phyloP scores from a whole-genome alignment of 2,888 invertebrate genomes.

The Atethmia centrago region DNA sequence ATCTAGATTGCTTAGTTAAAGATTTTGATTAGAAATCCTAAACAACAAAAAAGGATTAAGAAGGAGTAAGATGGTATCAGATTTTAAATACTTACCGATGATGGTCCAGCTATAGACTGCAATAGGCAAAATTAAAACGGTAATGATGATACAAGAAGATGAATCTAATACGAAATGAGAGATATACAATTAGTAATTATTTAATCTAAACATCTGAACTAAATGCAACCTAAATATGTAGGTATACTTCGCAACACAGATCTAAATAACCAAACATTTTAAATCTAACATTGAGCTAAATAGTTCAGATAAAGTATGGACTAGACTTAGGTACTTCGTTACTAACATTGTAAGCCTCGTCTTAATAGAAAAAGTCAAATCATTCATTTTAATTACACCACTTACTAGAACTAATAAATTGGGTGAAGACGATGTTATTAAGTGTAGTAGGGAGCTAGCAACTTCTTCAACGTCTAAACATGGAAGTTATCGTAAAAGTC shows the following conservation, averaged over 20 bases:
- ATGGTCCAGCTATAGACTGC: too few species aligned
- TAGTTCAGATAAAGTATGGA: slow-evolving; percentile 23
- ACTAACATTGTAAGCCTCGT: not conserved
- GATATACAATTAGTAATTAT: not conserved
- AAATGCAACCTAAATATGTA: slow-evolving; percentile 50
- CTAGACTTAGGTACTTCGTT: slow-evolving; percentile 22
- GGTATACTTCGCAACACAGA: slow-evolving; percentile 51
- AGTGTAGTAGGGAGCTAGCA: not conserved
- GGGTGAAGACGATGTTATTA: not conserved
- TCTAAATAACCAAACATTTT: slow-evolving; percentile 48
- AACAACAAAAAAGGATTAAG: not conserved
- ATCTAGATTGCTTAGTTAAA: not conserved
- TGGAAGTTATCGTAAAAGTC: not conserved
- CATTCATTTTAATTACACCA: not conserved
- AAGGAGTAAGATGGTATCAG: too few species aligned
- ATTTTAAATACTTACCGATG: not conserved
- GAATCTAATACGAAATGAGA: slow-evolving; percentile 1
- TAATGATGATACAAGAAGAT: not conserved
- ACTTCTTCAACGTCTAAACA: not conserved
- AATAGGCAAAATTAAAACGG: too few species aligned
- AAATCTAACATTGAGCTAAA: slow-evolving; percentile 39
- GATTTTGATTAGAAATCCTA: not conserved
- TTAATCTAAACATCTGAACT: slow-evolving; percentile 22
- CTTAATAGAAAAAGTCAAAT: not conserved
- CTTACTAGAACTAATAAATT: not conserved